Evolutionary conservation across 1,140 invertebrate species (phyloP).

Genomic region (Pollicipes pollicipes): DNA sequence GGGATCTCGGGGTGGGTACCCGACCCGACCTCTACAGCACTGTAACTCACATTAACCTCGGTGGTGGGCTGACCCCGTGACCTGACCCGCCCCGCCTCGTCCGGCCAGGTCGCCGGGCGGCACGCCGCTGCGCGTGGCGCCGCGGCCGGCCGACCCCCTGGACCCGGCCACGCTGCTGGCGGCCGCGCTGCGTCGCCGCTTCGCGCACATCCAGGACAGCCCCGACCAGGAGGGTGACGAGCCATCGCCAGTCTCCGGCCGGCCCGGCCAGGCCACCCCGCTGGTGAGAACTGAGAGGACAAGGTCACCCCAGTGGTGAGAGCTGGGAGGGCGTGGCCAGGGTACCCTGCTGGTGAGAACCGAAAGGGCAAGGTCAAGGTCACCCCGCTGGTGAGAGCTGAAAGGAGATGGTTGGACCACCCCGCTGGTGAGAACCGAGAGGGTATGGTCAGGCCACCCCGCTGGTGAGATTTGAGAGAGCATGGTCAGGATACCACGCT

Average conservation of each 20-base stretch:
- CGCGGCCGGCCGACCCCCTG: slow-evolving; percentile 9
- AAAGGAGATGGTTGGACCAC: no score
- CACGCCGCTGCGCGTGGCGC: slow-evolving; percentile 13
- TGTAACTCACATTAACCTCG: no score
- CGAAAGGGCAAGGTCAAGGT: not conserved
- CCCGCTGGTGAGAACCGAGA: no score
- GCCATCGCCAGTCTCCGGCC: not conserved
- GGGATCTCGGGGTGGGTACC: no score
- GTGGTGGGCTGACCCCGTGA: no score
- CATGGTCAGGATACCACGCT: no score
- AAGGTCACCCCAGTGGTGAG: no score
- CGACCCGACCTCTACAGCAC: no score
- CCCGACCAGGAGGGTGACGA: slow-evolving; percentile 13
- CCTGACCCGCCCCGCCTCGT: not conserved
- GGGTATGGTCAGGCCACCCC: no score
- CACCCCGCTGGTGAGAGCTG: not conserved
- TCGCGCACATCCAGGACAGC: slow-evolving; percentile 15
- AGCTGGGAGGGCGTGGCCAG: no score
- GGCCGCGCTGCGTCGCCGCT: slow-evolving; percentile 15
- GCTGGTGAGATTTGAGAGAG: no score
- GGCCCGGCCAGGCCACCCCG: not conserved
- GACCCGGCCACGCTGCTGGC: slow-evolving; percentile 16
- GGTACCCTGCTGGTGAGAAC: no score
- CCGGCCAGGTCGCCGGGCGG: slow-evolving; percentile 15
- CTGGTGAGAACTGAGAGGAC: not conserved